Evolutionary conservation across 1,140 invertebrate species (phyloP).

Genomic region (Oryzaephilus surinamensis): DNA sequence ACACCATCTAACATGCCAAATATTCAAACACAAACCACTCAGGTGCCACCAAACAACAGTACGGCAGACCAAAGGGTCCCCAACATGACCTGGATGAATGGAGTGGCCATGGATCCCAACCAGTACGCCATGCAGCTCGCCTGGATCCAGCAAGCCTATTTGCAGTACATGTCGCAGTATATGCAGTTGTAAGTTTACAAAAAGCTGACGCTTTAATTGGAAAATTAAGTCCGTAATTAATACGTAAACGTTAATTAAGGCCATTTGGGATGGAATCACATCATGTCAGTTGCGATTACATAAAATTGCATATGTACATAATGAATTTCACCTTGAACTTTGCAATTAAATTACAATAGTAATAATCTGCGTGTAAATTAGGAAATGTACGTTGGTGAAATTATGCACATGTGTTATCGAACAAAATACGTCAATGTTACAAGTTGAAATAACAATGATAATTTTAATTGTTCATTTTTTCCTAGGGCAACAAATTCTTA

Average conservation of each 20-base stretch:
- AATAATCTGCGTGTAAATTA: no score
- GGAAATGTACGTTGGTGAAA: no score
- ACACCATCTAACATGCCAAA: not conserved
- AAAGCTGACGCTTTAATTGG: no score
- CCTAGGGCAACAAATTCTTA: slow-evolving; percentile 8
- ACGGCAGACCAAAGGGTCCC: slow-evolving; percentile 17
- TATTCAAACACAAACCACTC: slow-evolving; percentile 1
- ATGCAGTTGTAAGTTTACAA: slow-evolving; percentile 52
- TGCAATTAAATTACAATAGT: no score
- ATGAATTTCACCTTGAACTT: no score
- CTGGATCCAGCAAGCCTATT: slow-evolving; percentile 77
- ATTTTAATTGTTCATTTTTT: not conserved
- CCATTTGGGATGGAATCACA: no score
- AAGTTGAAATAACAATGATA: no score
- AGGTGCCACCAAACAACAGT: slow-evolving; percentile 1
- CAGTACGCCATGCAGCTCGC: slow-evolving; percentile 47
- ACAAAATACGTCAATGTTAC: no score
- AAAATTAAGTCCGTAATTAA: no score
- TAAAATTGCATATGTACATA: no score
- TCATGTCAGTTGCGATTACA: not conserved
- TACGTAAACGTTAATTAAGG: no score
- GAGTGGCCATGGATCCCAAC: slow-evolving; percentile 20
- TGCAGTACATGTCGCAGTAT: slow-evolving; percentile 75
- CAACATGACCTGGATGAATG: slow-evolving; percentile 18
- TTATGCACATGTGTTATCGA: no score